These are phyloP conservation scores for Macrosiphum euphorbiae DNA, from an alignment of 2,888 invertebrate species.

Conservation along the genomic window DNA sequence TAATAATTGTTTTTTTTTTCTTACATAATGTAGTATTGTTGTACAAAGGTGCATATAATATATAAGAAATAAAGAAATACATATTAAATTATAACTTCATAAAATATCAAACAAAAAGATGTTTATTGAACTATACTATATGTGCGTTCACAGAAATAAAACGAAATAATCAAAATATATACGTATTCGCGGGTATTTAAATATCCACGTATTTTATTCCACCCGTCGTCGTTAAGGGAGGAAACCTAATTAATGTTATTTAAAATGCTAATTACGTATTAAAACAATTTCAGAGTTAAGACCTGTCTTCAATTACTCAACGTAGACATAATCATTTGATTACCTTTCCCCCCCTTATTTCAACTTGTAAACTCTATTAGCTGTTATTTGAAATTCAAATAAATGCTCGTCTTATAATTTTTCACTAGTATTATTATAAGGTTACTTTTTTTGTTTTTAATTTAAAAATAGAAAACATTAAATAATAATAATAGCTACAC, in stretches of 20 bases:
- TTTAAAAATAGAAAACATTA: background rate
- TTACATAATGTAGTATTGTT: background rate
- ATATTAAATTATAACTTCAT: background rate
- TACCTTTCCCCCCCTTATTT: background rate
- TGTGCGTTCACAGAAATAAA: background rate
- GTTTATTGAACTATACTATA: background rate
- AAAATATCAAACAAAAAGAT: background rate
- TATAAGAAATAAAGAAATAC: background rate
- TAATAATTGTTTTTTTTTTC: background rate
- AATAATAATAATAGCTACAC: background rate
- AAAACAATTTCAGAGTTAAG: slow-evolving; percentile 1
- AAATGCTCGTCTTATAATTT: background rate
- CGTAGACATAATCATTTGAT: background rate
- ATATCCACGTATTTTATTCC: background rate
- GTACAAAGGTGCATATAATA: background rate
- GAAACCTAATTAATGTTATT: background rate
- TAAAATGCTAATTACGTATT: slow-evolving; percentile 1
- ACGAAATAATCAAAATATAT: background rate
- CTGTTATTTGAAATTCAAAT: background rate
- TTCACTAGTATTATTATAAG: background rate
- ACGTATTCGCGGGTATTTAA: background rate
- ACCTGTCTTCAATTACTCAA: slow-evolving; percentile 23
- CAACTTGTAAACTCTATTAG: background rate
- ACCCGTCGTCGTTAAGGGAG: background rate
- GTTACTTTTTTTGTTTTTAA: background rate